These are phyloP conservation scores for Cheiracanthium punctorium DNA, from an alignment of 2,888 invertebrate genomes.

Conservation along the genomic window DNA sequence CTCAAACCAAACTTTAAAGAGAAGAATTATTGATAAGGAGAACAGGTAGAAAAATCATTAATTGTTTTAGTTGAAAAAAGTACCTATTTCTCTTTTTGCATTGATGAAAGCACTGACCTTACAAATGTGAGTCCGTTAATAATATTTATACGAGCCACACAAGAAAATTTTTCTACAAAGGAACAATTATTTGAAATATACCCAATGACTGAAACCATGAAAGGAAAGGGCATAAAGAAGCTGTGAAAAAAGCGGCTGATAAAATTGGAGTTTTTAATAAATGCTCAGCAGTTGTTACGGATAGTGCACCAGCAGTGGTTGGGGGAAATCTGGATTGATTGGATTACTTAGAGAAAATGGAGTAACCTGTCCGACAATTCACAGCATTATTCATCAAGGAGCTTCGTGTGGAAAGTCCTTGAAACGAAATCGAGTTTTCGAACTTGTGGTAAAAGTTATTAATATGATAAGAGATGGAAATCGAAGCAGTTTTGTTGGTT, in stretches of 20 bases:
- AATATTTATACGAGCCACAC: conserved; percentile 6
- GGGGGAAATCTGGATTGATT: no score
- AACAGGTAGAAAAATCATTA: conserved; percentile 23
- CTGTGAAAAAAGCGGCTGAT: not conserved
- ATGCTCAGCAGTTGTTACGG: not conserved
- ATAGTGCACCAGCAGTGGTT: not conserved
- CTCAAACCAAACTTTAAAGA: no score
- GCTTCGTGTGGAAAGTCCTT: not conserved
- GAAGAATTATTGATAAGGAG: not conserved
- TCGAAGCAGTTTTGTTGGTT: no score
- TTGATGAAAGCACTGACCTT: conserved; percentile 21
- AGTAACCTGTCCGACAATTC: not conserved
- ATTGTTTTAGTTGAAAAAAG: not conserved
- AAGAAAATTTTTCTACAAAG: not conserved
- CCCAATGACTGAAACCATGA: not conserved
- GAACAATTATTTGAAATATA: no score
- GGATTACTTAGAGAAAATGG: not conserved
- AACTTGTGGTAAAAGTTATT: no score
- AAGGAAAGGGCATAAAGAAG: not conserved
- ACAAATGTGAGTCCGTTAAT: conserved; percentile 27
- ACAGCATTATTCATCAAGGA: not conserved
- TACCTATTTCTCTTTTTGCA: conserved; percentile 22
- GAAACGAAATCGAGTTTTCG: no score
- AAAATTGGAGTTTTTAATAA: not conserved
- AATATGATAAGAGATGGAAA: not conserved